Base-by-base conservation (phyloP, 2,888 invertebrate species). In the Dimorphilus gyrociliatus region DNA sequence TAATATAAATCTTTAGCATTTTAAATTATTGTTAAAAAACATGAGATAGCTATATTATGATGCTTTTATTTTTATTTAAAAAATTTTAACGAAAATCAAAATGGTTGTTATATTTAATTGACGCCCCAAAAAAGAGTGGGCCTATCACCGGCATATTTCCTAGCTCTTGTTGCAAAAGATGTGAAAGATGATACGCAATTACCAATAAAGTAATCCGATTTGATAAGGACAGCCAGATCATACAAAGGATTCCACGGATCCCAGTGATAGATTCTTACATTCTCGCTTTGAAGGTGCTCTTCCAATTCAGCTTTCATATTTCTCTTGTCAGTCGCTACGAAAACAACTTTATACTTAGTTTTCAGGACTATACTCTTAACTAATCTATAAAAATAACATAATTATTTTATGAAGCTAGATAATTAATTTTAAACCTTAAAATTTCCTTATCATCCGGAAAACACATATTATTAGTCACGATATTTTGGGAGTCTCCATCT, bases 131-230 rank as follows among this genome's bases (percentile, higher is more conserved):
- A 55, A n/a, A 44, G 44, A 8, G 46, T 46, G 12, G 49, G 45
- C 33, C 48, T 49, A 4, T 42, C 30, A 3, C 41, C 33, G 3
- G 42, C 36, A 12, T 48, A 30, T 16, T 41, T 35, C 31, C 58
- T 37, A 14, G 51, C 48, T 28, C 59, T 38, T 3, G 47, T 43
- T 3, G 57, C 58, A 40, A 55, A 56, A 6, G 58, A 41, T 3
- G 55, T 49, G 36, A 60, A 60, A 2, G 60, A 59, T 16, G 59
- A 60, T 1, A 60, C 45, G 41, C 60, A 60, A 37, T 59, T 60
- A 15, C 59, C 60, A 19, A 60, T 56, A 40, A 60, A 60, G 30
- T 51, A 45, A 17, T 53, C 46, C 5, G 57, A 40, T 31, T 47
- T 47, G 8, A 45, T 46, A n/a, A 60, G 46, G 14, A 59, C 47